Evolutionary conservation across 2,113 vertebrate genomes (phyloP).

Genomic region (Cephalopholis sonnerati): DNA sequence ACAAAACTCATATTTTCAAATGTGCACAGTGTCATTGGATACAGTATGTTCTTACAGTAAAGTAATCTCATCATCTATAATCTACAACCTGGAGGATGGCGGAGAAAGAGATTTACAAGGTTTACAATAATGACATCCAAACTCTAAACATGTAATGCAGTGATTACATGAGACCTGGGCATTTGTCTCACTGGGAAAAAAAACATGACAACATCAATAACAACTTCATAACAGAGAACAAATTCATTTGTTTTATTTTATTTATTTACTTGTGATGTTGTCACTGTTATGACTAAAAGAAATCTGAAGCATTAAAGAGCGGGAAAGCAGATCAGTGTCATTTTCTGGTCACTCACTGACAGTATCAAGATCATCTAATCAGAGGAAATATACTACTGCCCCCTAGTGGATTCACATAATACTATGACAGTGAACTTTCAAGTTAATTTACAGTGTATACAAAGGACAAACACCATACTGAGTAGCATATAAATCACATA

Average conservation of each 20-base stretch:
- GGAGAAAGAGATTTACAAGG: not conserved
- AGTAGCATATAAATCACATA: not conserved
- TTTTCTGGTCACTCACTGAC: conserved; percentile 19
- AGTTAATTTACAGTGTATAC: not conserved
- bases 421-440: not conserved
- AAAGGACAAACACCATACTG: not conserved
- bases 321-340: conserved; percentile 8
- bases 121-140: not conserved
- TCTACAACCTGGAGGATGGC: conserved; percentile 5
- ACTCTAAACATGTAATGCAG: conserved; percentile 12
- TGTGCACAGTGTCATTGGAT: not conserved
- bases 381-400: conserved; percentile 68
- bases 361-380: conserved; percentile 6
- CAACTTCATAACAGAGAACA: conserved; percentile 11
- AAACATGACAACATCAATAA: conserved; percentile 12
- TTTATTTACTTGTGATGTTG: conserved; percentile 21
- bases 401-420: conserved; percentile 55
- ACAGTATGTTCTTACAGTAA: conserved; percentile 14
- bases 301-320: conserved; percentile 15
- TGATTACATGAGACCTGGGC: not conserved
- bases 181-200: not conserved
- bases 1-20: conserved; percentile 27
- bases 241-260: conserved; percentile 31
- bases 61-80: conserved; percentile 17
- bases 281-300: conserved; percentile 27